Base-by-base conservation (phyloP, 1,140 invertebrate genomes). In the Mercenaria mercenaria region DNA sequence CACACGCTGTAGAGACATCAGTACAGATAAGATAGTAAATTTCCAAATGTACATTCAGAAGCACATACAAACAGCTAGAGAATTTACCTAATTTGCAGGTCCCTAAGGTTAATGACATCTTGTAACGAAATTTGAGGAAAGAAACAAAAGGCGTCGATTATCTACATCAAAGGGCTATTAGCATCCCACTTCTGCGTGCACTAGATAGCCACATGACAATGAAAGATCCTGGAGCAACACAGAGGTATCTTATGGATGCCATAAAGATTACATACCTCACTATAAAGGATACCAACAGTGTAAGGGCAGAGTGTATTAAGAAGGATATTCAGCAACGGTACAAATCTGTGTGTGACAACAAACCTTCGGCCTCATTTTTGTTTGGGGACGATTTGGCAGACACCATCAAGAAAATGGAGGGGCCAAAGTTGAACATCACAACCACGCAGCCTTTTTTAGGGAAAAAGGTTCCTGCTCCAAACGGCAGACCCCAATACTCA, bases 41-140 rank as follows among this genome's bases (percentile, higher is more conserved):
- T n/a, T n/a, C n/a, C n/a, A n/a, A n/a, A n/a, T n/a, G n/a, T n/a
- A n/a, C n/a, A 32, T 47, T 86, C 26, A 41, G 37, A 8, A 10
- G 61, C 10, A 23, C 15, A 10, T 23, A 56, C 69, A 50, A 43
- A 61, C 13, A n/a, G 20, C 76, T 43, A 23, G 47, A 79, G 26
- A 79, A 79, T 34, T 18, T 79, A 4, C 8, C 23, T 4, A 34
- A 79, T 79, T 32, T 79, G 29, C 76, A 79, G 39, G 69, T 79
- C 50, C 76, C 76, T 18, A 47, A 34, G 11, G 47, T 79, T 8
- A 43, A 79, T 8, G 76, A 79, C 3, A 23, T 79, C 26, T 52
- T 79, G 8, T 79, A 43, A 43, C 76, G 47, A 18, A 32, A 79
- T 23, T 50, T 79, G 18, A n/a, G 47, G 18, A 34, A n/a, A 52